These are phyloP conservation scores for Apantesis nais DNA, from an alignment of 2,888 invertebrate genomes.

Conservation along the genomic window DNA sequence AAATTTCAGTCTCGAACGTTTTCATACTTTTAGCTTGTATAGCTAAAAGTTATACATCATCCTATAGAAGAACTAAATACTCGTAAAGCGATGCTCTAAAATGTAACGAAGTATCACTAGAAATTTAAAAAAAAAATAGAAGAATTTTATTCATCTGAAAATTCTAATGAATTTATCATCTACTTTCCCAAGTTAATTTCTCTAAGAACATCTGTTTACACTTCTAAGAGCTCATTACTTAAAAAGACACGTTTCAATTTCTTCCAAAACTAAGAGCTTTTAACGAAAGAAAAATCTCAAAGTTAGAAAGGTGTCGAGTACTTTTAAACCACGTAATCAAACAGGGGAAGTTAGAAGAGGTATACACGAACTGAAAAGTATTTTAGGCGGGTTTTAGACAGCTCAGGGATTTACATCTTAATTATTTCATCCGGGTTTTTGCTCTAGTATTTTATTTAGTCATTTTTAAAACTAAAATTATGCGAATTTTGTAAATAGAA, in stretches of 20 bases:
- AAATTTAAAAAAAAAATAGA: neutral
- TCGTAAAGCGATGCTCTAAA: neutral
- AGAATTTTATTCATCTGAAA: neutral
- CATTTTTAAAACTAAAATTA: neutral
- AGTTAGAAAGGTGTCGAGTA: constrained; percentile 25
- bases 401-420: neutral
- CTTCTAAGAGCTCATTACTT: constrained; percentile 24
- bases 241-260: constrained; percentile 25
- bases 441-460: neutral
- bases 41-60: neutral
- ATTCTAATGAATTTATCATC: constrained; percentile 8
- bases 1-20: too few relatives aligned
- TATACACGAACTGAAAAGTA: constrained; percentile 5
- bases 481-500: neutral
- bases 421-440: neutral
- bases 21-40: neutral
- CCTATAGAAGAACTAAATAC: neutral
- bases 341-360: constrained; percentile 9
- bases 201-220: constrained; percentile 12
- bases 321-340: constrained; percentile 34
- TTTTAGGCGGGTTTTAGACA: neutral
- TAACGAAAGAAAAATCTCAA: constrained; percentile 20
- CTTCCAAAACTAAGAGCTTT: constrained; percentile 26
- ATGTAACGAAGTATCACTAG: neutral
- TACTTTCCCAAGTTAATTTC: constrained; percentile 3